These are phyloP conservation scores for Meloidogyne hapla DNA, from an alignment of 1,140 invertebrate genomes.

Conservation along the genomic window DNA sequence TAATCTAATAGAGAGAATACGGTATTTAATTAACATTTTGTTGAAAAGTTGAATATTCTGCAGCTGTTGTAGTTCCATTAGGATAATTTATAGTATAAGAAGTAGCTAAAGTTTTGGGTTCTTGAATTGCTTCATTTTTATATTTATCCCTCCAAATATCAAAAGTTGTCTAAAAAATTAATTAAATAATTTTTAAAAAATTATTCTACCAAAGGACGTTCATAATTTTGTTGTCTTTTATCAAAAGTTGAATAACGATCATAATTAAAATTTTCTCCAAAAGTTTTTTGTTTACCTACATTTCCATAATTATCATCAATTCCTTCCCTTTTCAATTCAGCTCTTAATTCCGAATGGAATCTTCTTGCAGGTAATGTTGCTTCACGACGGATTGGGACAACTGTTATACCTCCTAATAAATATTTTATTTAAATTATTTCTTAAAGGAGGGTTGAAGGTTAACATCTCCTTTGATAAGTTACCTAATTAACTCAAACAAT, in stretches of 20 bases:
- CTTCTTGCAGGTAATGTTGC: constrained; percentile 15
- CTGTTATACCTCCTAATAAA: not conserved
- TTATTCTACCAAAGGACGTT: not conserved
- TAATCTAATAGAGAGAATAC: too few relatives aligned
- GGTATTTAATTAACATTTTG: not conserved
- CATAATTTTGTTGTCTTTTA: not conserved
- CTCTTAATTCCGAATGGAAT: constrained; percentile 18
- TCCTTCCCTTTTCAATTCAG: not conserved
- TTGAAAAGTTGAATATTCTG: not conserved
- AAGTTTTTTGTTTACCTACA: constrained; percentile 1
- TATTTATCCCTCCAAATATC: not conserved
- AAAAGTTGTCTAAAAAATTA: not conserved
- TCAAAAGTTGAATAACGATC: constrained; percentile 13
- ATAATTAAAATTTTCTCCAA: not conserved
- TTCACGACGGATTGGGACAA: constrained; percentile 25
- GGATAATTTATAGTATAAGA: not conserved
- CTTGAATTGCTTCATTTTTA: not conserved
- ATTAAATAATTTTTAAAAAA: not conserved
- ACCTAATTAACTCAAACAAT: too few relatives aligned
- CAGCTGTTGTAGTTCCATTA: not conserved
- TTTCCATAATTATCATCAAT: not conserved
- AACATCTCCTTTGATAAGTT: too few relatives aligned
- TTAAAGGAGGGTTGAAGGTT: too few relatives aligned
- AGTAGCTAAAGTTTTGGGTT: not conserved
- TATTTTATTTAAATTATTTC: too few relatives aligned